Base-by-base conservation (phyloP, 2,113 vertebrate species). In the Bubo scandiacus region DNA sequence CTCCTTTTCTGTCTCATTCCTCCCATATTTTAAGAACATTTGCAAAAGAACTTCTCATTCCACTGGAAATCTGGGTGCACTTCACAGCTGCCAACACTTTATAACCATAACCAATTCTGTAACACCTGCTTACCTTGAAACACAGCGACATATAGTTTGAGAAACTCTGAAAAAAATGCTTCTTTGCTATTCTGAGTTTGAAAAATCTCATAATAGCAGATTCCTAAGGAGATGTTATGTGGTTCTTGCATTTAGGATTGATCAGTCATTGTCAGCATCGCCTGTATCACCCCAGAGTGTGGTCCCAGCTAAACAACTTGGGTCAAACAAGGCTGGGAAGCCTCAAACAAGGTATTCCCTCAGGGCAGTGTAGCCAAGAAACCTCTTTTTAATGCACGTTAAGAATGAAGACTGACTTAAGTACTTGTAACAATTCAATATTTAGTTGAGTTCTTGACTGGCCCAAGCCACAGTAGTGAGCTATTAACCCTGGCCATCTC, bases 221-320 rank as follows among this genome's bases (percentile, higher is more conserved):
- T 3, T 83, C 30, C 67, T 73, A 10, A 63, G 22, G 49, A 80
- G 54, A 6, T 17, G 34, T 20, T 51, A 45, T 20, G 20, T 63
- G 34, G 5, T 55, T 16, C 6, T 45, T 29, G 63, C 3, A 0
- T 51, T 83, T 4, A 4, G 20, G 59, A 78, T 42, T 54, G 34
- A 61, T 78, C 54, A 9, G 26, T 36, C 74, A 36, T 23, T 74
- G 66, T 13, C 66, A 66, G 32, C 6, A 0, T 61, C 62, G 72
- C 23, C 27, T 49, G 10, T 51, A 20, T 21, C 1, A 2, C 30
- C 43, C 36, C 0, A 0, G 32, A 61, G 17, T 4, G 6, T 66
- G 29, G 32, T 19, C 12, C 57, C 43, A 66, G 27, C 36, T 55
- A 19, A 83, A 38, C 10, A 30, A 14, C 29, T 36, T 5, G 51